Base-by-base conservation (phyloP, 2,113 vertebrate species). In the Pantherophis guttatus region DNA sequence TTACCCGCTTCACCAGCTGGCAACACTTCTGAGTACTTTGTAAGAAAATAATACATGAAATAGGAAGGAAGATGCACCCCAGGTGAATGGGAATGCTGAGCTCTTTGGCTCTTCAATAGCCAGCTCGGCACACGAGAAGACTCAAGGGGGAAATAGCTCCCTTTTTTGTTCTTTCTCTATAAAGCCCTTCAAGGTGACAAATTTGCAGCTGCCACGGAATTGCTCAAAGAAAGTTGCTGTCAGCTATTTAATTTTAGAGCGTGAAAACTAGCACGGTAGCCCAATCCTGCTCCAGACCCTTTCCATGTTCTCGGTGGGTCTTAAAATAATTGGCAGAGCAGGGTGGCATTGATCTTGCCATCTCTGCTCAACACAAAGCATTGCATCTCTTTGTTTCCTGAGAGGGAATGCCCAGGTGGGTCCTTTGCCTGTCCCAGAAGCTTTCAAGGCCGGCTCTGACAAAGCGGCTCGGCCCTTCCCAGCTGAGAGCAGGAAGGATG, bases 201-300 rank as follows among this genome's bases (percentile, higher is more conserved):
- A 94, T 97, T 97, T 97, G 97, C 96, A 97, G 96, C 97, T 92
- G 94, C 96, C 90, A 29, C 97, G 96, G 96, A 97, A 98, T 98
- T 97, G 96, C 96, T 97, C 97, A 97, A 97, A 97, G 96, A 96
- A 97, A 97, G 96, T 93, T n/a, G 70, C 94, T 96, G 96, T 96
- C 97, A 97, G 96, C 96, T 98, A 95, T 97, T 98, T 98, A 97
- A 97, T 97, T 97, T 96, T 97, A 98, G 97, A 97, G 96, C 91
- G 86, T 94, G 88, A 55, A 52, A 50, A 86, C 89, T 87, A 92
- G 95, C 65, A 55, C 81, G 90, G 95, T 62, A 58, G 3, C 94
- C 95, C 19, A 81, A 81, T 21, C 33, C 94, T 92, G 88, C 90
- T 94, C 90, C 53, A 19, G 75, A 86, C 53, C 95, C 86, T 93